Evolutionary conservation across 2,888 invertebrate genomes (phyloP).

Genomic region (Parelbella ahira): DNA sequence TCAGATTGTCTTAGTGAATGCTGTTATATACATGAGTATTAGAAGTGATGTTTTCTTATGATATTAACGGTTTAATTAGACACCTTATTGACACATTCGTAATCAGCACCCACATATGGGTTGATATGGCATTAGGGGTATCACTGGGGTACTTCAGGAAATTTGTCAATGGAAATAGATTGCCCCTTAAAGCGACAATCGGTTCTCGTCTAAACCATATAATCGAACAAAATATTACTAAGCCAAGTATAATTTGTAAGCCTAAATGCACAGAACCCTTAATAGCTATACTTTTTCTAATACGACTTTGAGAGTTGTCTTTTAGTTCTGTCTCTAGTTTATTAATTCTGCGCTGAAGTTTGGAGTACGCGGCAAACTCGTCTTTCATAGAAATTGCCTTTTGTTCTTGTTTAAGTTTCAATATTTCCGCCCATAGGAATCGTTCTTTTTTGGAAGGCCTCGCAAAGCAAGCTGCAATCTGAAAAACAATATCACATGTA

Average conservation of each 20-base stretch:
- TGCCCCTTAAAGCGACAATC: constrained; percentile 58
- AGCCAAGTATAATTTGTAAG: constrained; percentile 52
- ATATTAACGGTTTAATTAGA: constrained; percentile 57
- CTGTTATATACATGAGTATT: too few relatives aligned
- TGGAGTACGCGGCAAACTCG: constrained; percentile 81
- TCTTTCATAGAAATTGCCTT: constrained; percentile 77
- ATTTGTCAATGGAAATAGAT: constrained; percentile 62
- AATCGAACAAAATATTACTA: constrained; percentile 56
- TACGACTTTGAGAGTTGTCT: constrained; percentile 56
- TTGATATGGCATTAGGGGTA: constrained; percentile 65
- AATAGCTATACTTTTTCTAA: constrained; percentile 58
- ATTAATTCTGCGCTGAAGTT: constrained; percentile 79
- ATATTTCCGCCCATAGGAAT: constrained; percentile 55
- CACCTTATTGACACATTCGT: constrained; percentile 66
- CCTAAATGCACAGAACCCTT: constrained; percentile 58
- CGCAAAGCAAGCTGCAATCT: constrained; percentile 74
- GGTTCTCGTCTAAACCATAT: constrained; percentile 69
- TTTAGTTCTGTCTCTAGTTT: constrained; percentile 70
- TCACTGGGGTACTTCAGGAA: constrained; percentile 65
- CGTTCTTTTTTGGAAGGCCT: constrained; percentile 67
- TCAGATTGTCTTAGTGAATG: too few relatives aligned
- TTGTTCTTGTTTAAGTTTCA: constrained; percentile 68
- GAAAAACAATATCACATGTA: too few relatives aligned
- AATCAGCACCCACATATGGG: constrained; percentile 70
- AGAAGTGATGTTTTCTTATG: constrained; percentile 37